Evolutionary conservation across 2,797 vertebrate species (phyloP), one percentile per base, ranked within the genome.

Genomic region (Amazonetta brasiliensis): DNA sequence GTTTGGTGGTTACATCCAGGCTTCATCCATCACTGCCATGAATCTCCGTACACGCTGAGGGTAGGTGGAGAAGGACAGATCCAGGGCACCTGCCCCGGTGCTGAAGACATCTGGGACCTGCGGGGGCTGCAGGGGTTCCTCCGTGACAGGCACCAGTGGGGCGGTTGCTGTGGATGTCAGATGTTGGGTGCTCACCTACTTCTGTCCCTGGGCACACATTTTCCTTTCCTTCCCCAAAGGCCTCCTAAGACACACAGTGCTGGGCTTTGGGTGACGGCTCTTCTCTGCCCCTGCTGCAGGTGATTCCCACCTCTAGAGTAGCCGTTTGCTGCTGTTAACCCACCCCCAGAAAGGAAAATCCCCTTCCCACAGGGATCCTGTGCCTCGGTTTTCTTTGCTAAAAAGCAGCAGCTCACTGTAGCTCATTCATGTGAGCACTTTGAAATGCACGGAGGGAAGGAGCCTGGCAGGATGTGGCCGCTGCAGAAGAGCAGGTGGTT

Each of bases 391-490:
- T n/a, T 55, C 48, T 10, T n/a, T n/a, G 35, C 4, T 44, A 43
- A 33, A 35, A 23, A 12, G 4, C 20, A 17, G 25, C 14, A 41
- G 13, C 37, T 55, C 5, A 1, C 63, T 28, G 28, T 26, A 63
- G 8, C 60, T 84, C 20, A 8, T 31, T 71, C 59, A 2, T 18
- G 28, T 15, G 33, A 78, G 43, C 19, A 4, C 73, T 83, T 54
- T 26, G 73, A 66, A 60, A 39, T 0, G 0, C 0, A 0, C 18
- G 37, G 48, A 60, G 58, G 55, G 66, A 48, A 12, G 44, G 50
- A 55, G 19, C 13, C 25, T 3, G 0, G 50, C 30, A 23, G 62
- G 44, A 15, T 10, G 3, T 2, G 28, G 68, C 74, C 14, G 4
- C 59, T 72, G 76, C 37, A 52, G n/a, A 33, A 33, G 12, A 20